Evolutionary conservation across 2,113 vertebrate species (phyloP).

Genomic region (Osmerus mordax): DNA sequence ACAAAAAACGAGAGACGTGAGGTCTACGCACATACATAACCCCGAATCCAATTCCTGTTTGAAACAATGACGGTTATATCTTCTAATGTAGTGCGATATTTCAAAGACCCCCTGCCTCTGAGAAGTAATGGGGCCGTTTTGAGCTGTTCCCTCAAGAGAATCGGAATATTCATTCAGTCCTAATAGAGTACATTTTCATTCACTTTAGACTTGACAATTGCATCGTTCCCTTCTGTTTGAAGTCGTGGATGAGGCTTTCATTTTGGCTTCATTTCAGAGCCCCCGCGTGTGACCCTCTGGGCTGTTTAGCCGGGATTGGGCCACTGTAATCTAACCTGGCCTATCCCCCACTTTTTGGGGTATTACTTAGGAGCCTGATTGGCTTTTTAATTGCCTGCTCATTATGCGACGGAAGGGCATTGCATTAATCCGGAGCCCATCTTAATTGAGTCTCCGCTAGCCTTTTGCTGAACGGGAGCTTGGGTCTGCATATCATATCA

Average conservation of each 20-base stretch:
- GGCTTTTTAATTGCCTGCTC: constrained; percentile 70
- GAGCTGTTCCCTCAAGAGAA: too few relatives aligned
- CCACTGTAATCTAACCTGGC: constrained; percentile 50
- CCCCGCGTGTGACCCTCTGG: constrained; percentile 11
- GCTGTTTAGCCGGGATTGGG: constrained; percentile 40
- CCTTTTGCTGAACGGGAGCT: constrained; percentile 27
- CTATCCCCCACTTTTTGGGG: constrained; percentile 37
- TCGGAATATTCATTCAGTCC: too few relatives aligned
- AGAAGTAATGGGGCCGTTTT: too few relatives aligned
- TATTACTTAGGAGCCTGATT: constrained; percentile 60
- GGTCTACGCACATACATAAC: not conserved
- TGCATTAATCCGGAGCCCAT: constrained; percentile 52
- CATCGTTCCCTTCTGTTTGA: not conserved
- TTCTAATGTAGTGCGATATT: too few relatives aligned
- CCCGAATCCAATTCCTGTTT: too few relatives aligned
- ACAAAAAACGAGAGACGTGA: not conserved
- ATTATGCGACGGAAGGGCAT: constrained; percentile 53
- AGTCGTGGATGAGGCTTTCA: constrained; percentile 13
- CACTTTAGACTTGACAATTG: not conserved
- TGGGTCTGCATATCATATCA: constrained; percentile 10
- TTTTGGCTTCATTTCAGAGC: constrained; percentile 19
- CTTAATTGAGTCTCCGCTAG: constrained; percentile 54
- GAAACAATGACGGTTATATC: too few relatives aligned
- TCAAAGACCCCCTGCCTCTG: too few relatives aligned
- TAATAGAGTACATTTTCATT: not conserved